phyloP scores from a whole-genome alignment of 2,113 vertebrate species.

The Gila orcuttii region DNA sequence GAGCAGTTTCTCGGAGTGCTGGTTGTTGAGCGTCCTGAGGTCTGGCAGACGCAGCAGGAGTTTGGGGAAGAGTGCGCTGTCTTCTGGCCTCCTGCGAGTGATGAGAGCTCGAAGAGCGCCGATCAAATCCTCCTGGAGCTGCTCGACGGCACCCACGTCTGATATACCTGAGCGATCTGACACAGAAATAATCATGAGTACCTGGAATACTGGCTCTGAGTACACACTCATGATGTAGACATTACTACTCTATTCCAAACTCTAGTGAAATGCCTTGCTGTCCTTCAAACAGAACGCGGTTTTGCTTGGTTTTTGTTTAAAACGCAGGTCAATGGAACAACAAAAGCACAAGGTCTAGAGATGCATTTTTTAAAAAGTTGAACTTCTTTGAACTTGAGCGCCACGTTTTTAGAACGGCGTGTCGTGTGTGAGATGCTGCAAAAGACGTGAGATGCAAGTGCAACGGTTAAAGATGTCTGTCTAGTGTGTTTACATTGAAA shows the following conservation, averaged over 20 bases:
- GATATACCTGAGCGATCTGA: slow-evolving; percentile 75
- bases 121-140: slow-evolving; percentile 79
- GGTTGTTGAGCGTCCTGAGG: slow-evolving; percentile 78
- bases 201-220: background rate
- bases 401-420: too few species aligned
- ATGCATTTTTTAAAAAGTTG: too few species aligned
- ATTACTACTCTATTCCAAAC: background rate
- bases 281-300: background rate
- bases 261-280: background rate
- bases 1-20: slow-evolving; percentile 80
- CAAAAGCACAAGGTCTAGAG: too few species aligned
- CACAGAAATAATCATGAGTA: background rate
- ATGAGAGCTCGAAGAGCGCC: slow-evolving; percentile 73
- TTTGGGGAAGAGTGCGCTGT: slow-evolving; percentile 74
- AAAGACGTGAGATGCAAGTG: too few species aligned
- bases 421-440: too few species aligned
- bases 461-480: too few species aligned
- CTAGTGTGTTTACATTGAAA: too few species aligned
- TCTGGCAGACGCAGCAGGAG: slow-evolving; percentile 78
- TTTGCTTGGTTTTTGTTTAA: too few species aligned
- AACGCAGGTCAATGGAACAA: too few species aligned
- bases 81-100: slow-evolving; percentile 68
- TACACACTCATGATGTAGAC: background rate
- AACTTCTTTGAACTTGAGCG: too few species aligned
- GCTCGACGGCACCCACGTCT: slow-evolving; percentile 73